phyloP scores from a whole-genome alignment of 2,797 vertebrate species.

The Ispidina lecontei region DNA sequence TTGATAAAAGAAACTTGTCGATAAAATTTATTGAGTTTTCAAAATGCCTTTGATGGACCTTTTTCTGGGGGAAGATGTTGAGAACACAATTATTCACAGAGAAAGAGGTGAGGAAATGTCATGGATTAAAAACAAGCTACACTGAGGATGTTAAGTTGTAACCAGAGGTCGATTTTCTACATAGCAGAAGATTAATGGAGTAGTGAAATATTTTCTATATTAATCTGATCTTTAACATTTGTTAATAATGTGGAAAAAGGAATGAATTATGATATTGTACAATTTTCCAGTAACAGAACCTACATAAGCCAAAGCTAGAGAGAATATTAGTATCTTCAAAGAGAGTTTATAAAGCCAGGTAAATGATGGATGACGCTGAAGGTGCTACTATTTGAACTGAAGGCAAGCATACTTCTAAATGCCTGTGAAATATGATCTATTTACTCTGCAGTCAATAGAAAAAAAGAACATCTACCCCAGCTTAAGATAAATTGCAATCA shows the following conservation, averaged over 20 bases:
- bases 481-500: neutral
- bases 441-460: neutral
- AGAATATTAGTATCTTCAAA: neutral
- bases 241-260: constrained; percentile 6
- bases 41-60: neutral
- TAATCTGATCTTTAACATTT: constrained; percentile 7
- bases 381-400: neutral
- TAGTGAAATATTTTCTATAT: neutral
- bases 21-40: neutral
- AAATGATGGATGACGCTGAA: neutral
- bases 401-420: neutral
- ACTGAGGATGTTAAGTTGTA: neutral
- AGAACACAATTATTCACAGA: neutral
- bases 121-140: neutral
- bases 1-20: neutral
- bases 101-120: neutral
- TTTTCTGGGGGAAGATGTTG: neutral
- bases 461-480: neutral
- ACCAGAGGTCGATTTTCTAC: constrained; percentile 1
- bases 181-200: neutral
- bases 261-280: neutral
- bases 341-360: neutral
- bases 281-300: neutral
- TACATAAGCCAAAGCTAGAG: neutral
- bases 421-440: neutral